These are phyloP conservation scores for Holothuria leucospilota DNA, from an alignment of 53 echinoderm and acorn worm genomes.

Conservation along the genomic window DNA sequence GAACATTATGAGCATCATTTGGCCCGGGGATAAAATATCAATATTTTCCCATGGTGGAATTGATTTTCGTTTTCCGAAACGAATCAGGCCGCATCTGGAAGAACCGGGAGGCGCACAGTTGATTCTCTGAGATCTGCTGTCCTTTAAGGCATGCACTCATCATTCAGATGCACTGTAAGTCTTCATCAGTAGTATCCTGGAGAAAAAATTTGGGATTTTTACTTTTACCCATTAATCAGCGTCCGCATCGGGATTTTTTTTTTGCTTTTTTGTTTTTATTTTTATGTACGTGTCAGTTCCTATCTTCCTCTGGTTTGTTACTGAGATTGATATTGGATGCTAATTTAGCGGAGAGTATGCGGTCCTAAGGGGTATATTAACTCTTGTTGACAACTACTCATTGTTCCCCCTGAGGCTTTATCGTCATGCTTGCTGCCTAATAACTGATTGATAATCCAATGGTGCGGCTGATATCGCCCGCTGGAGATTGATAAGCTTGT, in stretches of 20 bases:
- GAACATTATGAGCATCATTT: conserved; percentile 34
- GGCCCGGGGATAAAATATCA: conserved; percentile 23
- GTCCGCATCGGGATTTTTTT: too few relatives aligned
- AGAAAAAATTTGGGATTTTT: too few relatives aligned
- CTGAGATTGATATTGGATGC: conserved; percentile 25
- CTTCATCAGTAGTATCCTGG: too few relatives aligned
- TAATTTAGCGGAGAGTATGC: conserved; percentile 36
- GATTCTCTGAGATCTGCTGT: too few relatives aligned
- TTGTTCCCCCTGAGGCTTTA: neutral
- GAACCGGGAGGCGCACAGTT: too few relatives aligned
- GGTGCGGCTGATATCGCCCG: neutral
- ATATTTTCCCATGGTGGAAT: conserved; percentile 33
- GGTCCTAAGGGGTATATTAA: conserved; percentile 25
- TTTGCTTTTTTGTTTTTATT: too few relatives aligned
- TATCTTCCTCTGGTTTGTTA: conserved; percentile 3
- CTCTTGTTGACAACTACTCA: conserved; percentile 20
- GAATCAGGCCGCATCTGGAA: too few relatives aligned
- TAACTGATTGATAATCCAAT: conserved; percentile 42
- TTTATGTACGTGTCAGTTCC: neutral
- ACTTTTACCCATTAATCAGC: too few relatives aligned
- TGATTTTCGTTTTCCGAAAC: conserved; percentile 18
- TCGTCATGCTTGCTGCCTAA: neutral
- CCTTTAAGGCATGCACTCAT: too few relatives aligned
- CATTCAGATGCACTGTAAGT: too few relatives aligned
- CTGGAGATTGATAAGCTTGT: too few relatives aligned